Evolutionary conservation across 1,140 invertebrate species (phyloP), one percentile per base, ranked within the genome.

Genomic region (Periplaneta americana): DNA sequence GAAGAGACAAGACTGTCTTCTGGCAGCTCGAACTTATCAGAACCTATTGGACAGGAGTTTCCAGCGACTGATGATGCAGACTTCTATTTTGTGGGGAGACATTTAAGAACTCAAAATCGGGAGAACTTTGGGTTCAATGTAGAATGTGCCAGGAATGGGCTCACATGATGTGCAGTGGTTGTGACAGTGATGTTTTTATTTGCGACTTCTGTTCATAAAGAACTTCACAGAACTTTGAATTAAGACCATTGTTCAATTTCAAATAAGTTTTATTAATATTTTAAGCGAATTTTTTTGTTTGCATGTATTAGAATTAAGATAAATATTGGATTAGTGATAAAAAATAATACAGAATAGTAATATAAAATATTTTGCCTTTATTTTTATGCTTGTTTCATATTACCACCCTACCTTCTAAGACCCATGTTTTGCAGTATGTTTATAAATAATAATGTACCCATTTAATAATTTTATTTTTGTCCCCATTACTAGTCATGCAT

Each of bases 191-290:
- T 76, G 39, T 57, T 76, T 76, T 76, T 34, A 76, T 76, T 76
- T 76, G 75, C 75, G 75, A 28, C 75, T 76, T 76, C 33, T 76
- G 75, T 76, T 76, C 75, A 28, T 76, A 76, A 76, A 76, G 75
- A 76, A 76, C 11, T 76, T 76, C 28, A 28, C 28, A 11, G 11
- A 28, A 76, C 17, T 76, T 76, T n/a, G n/a, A n/a, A 28, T 76
- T 28, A 11, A 13, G 17, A 28, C 28, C 28, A 15, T 76, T 76
- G 11, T 28, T 28, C 17, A 15, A 76, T 31, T 11, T 76, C 28
- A 11, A 76, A 76, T 15, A 76, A 31, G 33, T 31, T 76, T 76
- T 28, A 76, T 76, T 31, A 76, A 28, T 17, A 76, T 76, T 11
- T 76, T 13, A 11, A 76, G 17, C 13, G 11, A 76, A 15, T 76